Percentiles rank a stretch among this genome's conserved stretches.
Evolutionary conservation across 2,797 vertebrate species (phyloP).

Genomic region (Spinibarbus caldwelli): DNA sequence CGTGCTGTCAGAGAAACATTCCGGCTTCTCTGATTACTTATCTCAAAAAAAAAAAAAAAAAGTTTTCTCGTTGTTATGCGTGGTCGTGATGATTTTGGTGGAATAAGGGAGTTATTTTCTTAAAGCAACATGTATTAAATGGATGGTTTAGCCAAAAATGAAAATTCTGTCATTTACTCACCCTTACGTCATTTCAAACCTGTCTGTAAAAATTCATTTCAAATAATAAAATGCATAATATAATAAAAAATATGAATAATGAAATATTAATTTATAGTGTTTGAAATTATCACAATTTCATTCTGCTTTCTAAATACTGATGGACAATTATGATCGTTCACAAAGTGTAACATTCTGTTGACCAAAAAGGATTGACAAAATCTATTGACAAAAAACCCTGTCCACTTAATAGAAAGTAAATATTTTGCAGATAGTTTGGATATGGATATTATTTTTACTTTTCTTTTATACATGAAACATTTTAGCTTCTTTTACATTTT

Average conservation of each 20-base stretch:
- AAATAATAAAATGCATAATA: not conserved
- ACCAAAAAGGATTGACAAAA: not conserved
- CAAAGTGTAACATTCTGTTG: not conserved
- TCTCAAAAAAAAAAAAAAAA: not conserved
- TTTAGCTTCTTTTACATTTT: not conserved
- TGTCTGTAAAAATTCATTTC: no score
- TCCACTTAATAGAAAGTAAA: not conserved
- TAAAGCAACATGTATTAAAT: slow-evolving; percentile 5
- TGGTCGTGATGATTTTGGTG: not conserved
- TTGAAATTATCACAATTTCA: not conserved
- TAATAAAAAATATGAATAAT: not conserved
- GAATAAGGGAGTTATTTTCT: not conserved
- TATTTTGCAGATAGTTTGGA: not conserved
- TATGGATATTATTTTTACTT: not conserved
- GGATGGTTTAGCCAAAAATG: not conserved
- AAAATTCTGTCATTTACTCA: not conserved
- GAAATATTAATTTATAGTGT: not conserved
- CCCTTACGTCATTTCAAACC: not conserved
- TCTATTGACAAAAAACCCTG: no score
- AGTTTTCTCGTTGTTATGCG: not conserved
- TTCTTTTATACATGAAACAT: not conserved
- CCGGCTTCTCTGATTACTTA: slow-evolving; percentile 20
- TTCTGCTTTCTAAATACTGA: not conserved
- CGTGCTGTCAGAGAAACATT: slow-evolving; percentile 58
- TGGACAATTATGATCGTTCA: not conserved